Base-by-base conservation (phyloP, 2,888 invertebrate species). In the Eupithecia centaureata region DNA sequence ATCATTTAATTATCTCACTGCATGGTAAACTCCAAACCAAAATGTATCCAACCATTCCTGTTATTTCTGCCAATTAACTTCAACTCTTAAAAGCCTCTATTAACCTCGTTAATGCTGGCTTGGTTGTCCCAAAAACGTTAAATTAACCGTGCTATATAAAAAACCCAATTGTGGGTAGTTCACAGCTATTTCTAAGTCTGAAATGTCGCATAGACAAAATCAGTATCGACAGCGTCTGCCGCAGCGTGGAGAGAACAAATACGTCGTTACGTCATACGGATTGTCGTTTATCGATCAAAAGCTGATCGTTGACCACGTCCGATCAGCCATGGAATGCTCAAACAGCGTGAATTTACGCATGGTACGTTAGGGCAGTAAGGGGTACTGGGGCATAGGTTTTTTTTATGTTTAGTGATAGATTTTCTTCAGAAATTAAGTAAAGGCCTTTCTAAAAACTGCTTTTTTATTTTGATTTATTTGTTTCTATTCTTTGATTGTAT, bases 241-340 rank as follows among this genome's bases (percentile, higher is more conserved):
- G 47, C 30, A 35, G 57, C 57, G 15, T 72, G 67, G 65, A 75
- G 69, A 70, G 70, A 73, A 73, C 73, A 76, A 76, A 74, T 71
- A 72, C 61, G n/a, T n/a, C n/a, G n/a, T n/a, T n/a, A n/a, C n/a
- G n/a, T n/a, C n/a, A n/a, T n/a, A n/a, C 63, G 67, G 67, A 71
- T 73, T 77, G 74, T 71, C 73, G 67, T 75, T 72, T 75, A 74
- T 79, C 73, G 73, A 79, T 73, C 73, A 74, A 76, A 74, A 74
- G 79, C 79, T 73, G 80, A 82, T 80, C 81, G 79, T 75, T 80
- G 81, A 79, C 82, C 79, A 79, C 75, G 76, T 67, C 70, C 74
- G 69, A 33, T 76, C 78, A 67, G 77, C 78, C 83, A 80, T 72
- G 70, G 70, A 72, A 73, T 73, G 79, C 58, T 72, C 80, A 77